Base-by-base conservation (phyloP, 1,140 invertebrate genomes). In the Solenopsis invicta region DNA sequence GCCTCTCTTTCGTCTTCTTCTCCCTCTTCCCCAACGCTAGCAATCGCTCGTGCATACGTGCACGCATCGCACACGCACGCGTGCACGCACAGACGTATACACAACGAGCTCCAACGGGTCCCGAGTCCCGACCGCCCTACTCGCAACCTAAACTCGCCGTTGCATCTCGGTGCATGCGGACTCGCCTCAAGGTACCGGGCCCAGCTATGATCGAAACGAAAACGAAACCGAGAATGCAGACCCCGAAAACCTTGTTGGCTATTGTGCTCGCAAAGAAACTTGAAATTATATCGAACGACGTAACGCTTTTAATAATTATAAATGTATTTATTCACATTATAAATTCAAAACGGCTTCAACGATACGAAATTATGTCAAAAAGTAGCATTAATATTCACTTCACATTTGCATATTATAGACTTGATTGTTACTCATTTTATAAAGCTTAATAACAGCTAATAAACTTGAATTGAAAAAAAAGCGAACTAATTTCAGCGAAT, bases 81-180 rank as follows among this genome's bases (percentile, higher is more conserved):
- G 50, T 45, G 62, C 61, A 56, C 54, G 12, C 48, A 48, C 9
- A 48, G 48, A n/a, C 24, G 37, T 41, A 21, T 18, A 29, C 45
- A 66, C 24, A 59, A 29, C 37, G 34, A 45, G n/a, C 24, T 34
- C 21, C 66, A 81, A 82, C 67, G 66, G 37, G 41, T 66, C 50
- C 29, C 29, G 29, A 29, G 29, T 29, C 29, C 45, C 16, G 13
- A 5, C 13, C 10, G 50, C 18, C 24, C 56, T 62, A 59, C 21
- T 61, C 69, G 8, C 45, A 12, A 61, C 61, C 24, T 59, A 87
- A 77, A 74, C 84, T 72, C 75, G 41, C 56, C 69, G 72, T n/a
- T 69, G 74, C 61, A 69, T 81, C 86, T 76, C 48, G 34, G 71
- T 72, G 45, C 87, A 54, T 41, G 62, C 72, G 87, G 56, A 85